phyloP scores from a whole-genome alignment of 2,888 invertebrate species.

The Parnassius smintheus region DNA sequence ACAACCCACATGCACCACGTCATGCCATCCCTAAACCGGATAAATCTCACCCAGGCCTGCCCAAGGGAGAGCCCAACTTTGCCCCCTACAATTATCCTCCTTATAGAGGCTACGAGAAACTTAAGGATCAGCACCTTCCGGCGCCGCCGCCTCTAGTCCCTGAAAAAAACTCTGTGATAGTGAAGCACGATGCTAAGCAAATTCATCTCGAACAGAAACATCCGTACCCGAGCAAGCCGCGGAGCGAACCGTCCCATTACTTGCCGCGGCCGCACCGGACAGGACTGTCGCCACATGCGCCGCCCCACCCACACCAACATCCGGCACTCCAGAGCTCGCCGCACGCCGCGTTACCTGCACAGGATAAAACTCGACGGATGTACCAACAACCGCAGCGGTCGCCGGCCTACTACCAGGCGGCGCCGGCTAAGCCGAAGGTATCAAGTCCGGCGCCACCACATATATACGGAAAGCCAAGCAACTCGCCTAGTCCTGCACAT shows the following conservation, averaged over 20 bases:
- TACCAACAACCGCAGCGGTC: conserved; percentile 68
- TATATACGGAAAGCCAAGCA: conserved; percentile 85
- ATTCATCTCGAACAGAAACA: conserved; percentile 81
- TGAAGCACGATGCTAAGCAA: conserved; percentile 88
- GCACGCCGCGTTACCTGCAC: conserved; percentile 55
- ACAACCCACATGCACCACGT: conserved; percentile 57
- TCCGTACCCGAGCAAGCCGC: conserved; percentile 81
- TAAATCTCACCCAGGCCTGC: conserved; percentile 62
- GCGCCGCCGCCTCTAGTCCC: conserved; percentile 85
- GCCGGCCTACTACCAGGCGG: conserved; percentile 75
- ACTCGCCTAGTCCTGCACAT: conserved; percentile 71
- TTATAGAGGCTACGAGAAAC: conserved; percentile 82
- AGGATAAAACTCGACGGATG: conserved; percentile 53
- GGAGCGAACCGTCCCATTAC: conserved; percentile 81
- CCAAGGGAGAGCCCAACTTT: conserved; percentile 86
- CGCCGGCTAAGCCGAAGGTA: conserved; percentile 84
- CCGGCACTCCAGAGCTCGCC: conserved; percentile 72
- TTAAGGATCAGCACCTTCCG: conserved; percentile 82
- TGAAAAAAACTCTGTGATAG: conserved; percentile 90
- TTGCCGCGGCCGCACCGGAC: conserved; percentile 74
- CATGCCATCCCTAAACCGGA: conserved; percentile 60
- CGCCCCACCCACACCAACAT: conserved; percentile 71
- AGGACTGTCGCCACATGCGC: conserved; percentile 77
- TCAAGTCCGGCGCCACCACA: conserved; percentile 89
- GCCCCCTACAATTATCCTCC: conserved; percentile 84